Base-by-base conservation (phyloP, 2,113 vertebrate species). In the Butorides virescens region DNA sequence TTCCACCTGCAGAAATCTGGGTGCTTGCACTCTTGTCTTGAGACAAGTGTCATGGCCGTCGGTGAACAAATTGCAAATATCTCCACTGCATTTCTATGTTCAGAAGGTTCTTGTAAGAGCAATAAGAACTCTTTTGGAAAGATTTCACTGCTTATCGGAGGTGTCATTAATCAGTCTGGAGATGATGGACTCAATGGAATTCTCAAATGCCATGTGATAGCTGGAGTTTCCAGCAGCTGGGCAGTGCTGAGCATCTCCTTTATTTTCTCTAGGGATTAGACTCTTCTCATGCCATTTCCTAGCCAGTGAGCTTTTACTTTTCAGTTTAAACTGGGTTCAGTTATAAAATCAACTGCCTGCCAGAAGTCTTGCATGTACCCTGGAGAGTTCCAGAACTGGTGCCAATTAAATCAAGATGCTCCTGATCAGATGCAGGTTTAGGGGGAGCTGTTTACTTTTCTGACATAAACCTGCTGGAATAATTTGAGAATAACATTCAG, bases 271-370 rank as follows among this genome's bases (percentile, higher is more conserved):
- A 50, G 85, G 82, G 95, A 84, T 88, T 95, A 78, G 36, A 63
- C 26, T 85, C 49, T 93, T 96, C 63, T 89, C 95, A 92, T 94
- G 81, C 91, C 76, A 86, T 97, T 97, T 97, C 68, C 56, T 88
- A 93, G 50, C 91, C 92, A 93, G 86, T 86, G 79, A 96, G 87
- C 77, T 97, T 96, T 94, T 93, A 95, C 80, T 95, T 96, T 94
- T 78, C 87, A 83, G 68, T 96, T 96, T 96, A 94, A 97, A 96
- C n/a, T 85, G 52, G 55, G 62, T 94, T 96, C 92, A 97, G 34
- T 92, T 96, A 92, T 80, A 94, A 96, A 97, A 96, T 93, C 58
- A 87, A 90, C 55, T 81, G 71, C 94, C 90, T 94, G 78, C 58
- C 84, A 95, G 81, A 82, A 93, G 74, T 85, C 62, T 94, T 93